Conservation (phyloP, 2,888 invertebrate species). For the Digitonthophagus gazella region DNA sequence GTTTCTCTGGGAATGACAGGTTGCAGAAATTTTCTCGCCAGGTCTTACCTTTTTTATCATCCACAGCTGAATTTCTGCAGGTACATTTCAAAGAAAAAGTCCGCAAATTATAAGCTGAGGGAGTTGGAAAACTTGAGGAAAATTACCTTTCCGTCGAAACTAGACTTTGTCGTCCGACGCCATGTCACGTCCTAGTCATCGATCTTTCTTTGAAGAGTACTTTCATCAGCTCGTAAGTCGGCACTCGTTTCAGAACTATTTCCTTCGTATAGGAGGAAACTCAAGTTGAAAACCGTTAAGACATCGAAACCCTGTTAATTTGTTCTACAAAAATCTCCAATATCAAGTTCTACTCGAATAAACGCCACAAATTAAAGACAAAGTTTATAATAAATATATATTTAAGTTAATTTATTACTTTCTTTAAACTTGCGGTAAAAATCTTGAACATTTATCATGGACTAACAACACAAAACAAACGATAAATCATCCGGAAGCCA, state of each 20-base stretch:
- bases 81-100: neutral
- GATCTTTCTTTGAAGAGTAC: neutral
- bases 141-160: neutral
- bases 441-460: no score
- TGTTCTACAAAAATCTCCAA: neutral
- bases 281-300: no score
- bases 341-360: no score
- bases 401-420: no score
- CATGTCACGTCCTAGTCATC: neutral
- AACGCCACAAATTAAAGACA: no score
- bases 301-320: neutral
- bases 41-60: neutral
- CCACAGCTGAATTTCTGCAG: neutral
- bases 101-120: conserved; percentile 1
- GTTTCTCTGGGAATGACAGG: neutral
- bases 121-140: neutral
- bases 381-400: no score
- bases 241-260: neutral
- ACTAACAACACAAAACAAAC: neutral
- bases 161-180: neutral
- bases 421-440: no score
- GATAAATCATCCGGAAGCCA: neutral
- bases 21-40: neutral
- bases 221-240: neutral
- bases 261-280: no score